These are phyloP conservation scores for Sebastes ruberrimus DNA, from an alignment of 2,797 vertebrate species.

Conservation along the genomic window DNA sequence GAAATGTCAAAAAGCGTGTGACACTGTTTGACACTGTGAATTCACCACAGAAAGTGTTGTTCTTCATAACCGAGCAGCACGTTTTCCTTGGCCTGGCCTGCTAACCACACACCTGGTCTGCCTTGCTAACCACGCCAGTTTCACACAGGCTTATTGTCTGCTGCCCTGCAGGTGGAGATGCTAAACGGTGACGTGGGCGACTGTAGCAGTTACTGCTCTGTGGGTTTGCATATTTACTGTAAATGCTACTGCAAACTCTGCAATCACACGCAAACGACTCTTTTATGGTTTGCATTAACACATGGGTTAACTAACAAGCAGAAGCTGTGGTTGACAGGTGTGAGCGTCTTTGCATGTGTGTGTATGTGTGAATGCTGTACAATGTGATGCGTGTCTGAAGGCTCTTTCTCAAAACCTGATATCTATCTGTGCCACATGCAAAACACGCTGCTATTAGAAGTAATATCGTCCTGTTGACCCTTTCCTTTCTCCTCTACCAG, in stretches of 20 bases:
- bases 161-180: neutral
- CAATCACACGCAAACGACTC: neutral
- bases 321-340: too few species aligned
- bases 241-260: conserved; percentile 5
- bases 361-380: neutral
- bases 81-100: neutral
- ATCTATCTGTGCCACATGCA: conserved; percentile 6
- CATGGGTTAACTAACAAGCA: neutral
- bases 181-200: neutral
- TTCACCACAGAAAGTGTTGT: neutral
- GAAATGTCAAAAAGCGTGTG: neutral
- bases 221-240: conserved; percentile 40
- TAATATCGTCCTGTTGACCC: neutral
- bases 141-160: neutral
- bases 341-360: neutral
- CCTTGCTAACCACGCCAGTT: neutral
- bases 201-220: neutral
- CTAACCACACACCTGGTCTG: neutral
- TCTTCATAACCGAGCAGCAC: neutral
- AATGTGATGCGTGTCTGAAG: neutral
- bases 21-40: neutral
- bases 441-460: neutral
- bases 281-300: neutral
- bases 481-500: conserved; percentile 17
- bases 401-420: neutral